These are phyloP conservation scores for Pterobdella sp. DNA, from an alignment of 2,888 invertebrate species.

Conservation along the genomic window DNA sequence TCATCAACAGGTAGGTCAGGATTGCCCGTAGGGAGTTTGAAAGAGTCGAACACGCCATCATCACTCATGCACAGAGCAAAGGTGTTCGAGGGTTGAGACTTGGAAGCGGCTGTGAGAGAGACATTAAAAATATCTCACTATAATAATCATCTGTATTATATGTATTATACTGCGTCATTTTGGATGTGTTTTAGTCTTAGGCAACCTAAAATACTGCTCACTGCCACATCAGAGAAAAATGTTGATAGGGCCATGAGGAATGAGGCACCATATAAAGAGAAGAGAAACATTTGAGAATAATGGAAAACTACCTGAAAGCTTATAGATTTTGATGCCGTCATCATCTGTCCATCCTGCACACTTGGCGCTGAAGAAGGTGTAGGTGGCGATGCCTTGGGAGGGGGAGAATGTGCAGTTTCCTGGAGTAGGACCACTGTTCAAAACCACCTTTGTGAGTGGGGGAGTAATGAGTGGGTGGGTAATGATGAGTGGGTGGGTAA, in stretches of 20 bases:
- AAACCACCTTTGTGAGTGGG: too few species aligned
- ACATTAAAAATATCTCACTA: too few species aligned
- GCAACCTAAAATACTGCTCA: too few species aligned
- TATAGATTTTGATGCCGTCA: slow-evolving; percentile 40
- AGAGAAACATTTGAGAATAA: too few species aligned
- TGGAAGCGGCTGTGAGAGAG: background rate
- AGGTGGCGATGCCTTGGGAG: slow-evolving; percentile 27
- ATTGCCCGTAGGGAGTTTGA: background rate
- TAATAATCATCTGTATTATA: too few species aligned
- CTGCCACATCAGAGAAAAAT: too few species aligned
- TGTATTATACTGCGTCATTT: too few species aligned
- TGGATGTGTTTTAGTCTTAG: too few species aligned
- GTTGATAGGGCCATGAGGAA: too few species aligned
- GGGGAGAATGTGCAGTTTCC: slow-evolving; percentile 41
- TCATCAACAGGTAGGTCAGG: background rate
- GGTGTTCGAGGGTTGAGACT: background rate
- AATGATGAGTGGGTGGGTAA: too few species aligned
- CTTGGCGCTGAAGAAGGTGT: slow-evolving; percentile 34
- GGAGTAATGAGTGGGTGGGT: too few species aligned
- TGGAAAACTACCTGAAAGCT: slow-evolving; percentile 42
- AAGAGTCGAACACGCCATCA: background rate
- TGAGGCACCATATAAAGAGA: too few species aligned
- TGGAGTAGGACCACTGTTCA: slow-evolving; percentile 40
- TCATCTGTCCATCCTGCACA: slow-evolving; percentile 40
- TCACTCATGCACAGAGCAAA: background rate